Percentiles rank a stretch among this genome's conserved stretches.
Conservation (phyloP, 37 sponge, comb jelly and placozoan genomes). For the Halichondria panicea region DNA sequence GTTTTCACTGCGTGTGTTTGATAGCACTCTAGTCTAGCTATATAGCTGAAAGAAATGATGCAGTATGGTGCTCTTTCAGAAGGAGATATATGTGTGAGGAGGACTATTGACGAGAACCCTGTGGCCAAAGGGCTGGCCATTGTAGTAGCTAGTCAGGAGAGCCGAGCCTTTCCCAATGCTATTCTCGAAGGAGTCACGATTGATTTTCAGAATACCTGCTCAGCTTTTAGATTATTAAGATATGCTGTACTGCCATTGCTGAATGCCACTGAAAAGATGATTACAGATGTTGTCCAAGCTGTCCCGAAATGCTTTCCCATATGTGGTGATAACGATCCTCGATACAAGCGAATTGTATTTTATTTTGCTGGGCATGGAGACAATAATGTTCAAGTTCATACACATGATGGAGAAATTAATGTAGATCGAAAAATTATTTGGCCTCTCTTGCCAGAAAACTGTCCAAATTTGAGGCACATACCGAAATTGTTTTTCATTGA, state of each 20-base stretch:
- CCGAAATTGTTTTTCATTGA: slow-evolving; percentile 50
- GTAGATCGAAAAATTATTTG: background rate
- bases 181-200: background rate
- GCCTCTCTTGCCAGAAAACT: background rate
- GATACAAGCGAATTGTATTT: slow-evolving; percentile 30
- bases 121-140: slow-evolving; percentile 43
- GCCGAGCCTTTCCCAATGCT: background rate
- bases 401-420: slow-evolving; percentile 6
- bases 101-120: too few relatives aligned
- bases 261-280: slow-evolving; percentile 4
- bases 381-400: background rate
- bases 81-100: too few relatives aligned
- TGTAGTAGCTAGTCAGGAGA: slow-evolving; percentile 17
- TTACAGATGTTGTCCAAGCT: slow-evolving; percentile 3
- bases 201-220: background rate
- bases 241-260: slow-evolving; percentile 7
- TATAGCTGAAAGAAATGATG: too few relatives aligned
- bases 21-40: too few relatives aligned
- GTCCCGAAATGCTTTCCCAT: background rate
- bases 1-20: too few relatives aligned
- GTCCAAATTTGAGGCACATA: slow-evolving; percentile 2
- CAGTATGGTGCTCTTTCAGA: too few relatives aligned
- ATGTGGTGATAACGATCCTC: background rate
- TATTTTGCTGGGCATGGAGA: slow-evolving; percentile 53
- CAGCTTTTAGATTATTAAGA: slow-evolving; percentile 16